phyloP scores from a whole-genome alignment of 1,140 invertebrate species.

The Sinella curviseta region DNA sequence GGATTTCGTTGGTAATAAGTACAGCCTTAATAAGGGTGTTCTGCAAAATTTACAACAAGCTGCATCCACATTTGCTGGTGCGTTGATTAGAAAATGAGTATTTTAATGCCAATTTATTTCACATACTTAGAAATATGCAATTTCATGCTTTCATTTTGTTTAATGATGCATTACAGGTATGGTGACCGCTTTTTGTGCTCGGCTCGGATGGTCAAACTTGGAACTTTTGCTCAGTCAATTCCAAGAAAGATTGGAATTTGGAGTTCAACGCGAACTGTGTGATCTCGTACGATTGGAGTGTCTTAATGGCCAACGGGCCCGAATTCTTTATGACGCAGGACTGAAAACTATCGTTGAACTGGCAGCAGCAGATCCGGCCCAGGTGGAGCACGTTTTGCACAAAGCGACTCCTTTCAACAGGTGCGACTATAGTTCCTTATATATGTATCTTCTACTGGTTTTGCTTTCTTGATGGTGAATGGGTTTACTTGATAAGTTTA shows the following conservation, averaged over 20 bases:
- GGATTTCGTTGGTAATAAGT: constrained; percentile 75
- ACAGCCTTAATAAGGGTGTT: constrained; percentile 80
- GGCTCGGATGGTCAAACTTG: constrained; percentile 89
- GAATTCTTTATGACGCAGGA: constrained; percentile 81
- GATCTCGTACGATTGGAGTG: constrained; percentile 84
- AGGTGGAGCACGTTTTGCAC: constrained; percentile 74
- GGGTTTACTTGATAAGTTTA: neutral
- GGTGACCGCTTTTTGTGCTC: constrained; percentile 87
- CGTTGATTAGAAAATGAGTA: too few species aligned
- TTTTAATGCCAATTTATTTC: too few species aligned
- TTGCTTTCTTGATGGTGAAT: neutral
- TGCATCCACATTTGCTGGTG: constrained; percentile 93
- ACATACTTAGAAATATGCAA: neutral
- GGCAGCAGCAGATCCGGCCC: constrained; percentile 68
- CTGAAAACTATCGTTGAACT: constrained; percentile 75
- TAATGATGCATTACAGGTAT: too few species aligned
- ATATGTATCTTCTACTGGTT: neutral
- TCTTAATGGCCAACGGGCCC: constrained; percentile 80
- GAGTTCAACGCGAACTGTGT: constrained; percentile 85
- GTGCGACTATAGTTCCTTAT: constrained; percentile 50
- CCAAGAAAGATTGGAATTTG: constrained; percentile 90
- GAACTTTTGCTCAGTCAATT: constrained; percentile 89
- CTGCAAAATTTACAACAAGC: constrained; percentile 89
- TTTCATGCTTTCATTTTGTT: too few species aligned
- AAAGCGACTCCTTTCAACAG: constrained; percentile 80